Base-by-base conservation (phyloP, 1,140 invertebrate species). In the Saccostrea glomerata region DNA sequence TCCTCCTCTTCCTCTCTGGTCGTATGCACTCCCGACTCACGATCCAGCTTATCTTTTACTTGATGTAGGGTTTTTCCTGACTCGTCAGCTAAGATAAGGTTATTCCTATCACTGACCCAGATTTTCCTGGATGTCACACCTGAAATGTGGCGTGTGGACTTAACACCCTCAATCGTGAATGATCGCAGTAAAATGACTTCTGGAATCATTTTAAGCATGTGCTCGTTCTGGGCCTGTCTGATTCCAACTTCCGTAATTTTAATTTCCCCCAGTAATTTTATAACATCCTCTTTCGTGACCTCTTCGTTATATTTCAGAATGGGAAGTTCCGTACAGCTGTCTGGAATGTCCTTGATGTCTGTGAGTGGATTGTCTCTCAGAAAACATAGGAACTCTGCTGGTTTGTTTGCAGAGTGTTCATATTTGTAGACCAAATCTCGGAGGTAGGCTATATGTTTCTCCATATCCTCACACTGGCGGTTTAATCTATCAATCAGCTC, bases 251-350 rank as follows among this genome's bases (percentile, higher is more conserved):
- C 70, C 7, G 23, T 15, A 77, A 77, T 36, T 77, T 25, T 77
- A 11, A 77, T 77, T 30, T 77, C 70, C 25, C 70, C 70, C 4
- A 77, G 70, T 36, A 77, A 30, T 77, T 77, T 77, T 12, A 77
- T 25, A 30, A 77, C 70, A 36, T 77, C 70, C 30, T 77, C 25
- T 30, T 77, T 30, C 0, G 70, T 77, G 23, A 77, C 70, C 15
- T 77, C 70, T 30, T 25, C 30, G 17, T 77, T 77, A 25, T 30
- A 77, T 12, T 11, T 30, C 25, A 77, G 11, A 4, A 30, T 36
- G 23, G 70, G 70, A 36, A 77, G 70, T 36, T 77, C 70, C 0
- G 23, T 77, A 36, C 70, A 77, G 23, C 70, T 77, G 11, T 77
- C 70, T 25, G 70, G 70, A 12, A 77, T 77, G 70, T 77, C 70